A percentile compares a stretch with the other conserved stretches of the same genome.
These are phyloP conservation scores for Macrobrachium rosenbergii DNA, from an alignment of 1,140 invertebrate species.

Conservation along the genomic window DNA sequence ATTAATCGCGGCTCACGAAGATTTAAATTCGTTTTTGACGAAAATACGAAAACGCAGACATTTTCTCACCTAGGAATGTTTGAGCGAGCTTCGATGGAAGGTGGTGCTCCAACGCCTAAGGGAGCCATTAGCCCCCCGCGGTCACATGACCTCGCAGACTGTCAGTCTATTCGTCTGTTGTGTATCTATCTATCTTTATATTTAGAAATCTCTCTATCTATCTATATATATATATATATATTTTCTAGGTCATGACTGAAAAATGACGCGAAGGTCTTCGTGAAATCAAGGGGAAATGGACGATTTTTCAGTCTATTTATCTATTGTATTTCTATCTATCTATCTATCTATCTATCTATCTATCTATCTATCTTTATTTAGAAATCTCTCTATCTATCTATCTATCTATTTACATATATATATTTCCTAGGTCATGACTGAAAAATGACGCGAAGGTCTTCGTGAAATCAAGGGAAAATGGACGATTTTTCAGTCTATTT, in stretches of 20 bases:
- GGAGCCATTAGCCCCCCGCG: not conserved
- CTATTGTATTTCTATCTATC: not conserved
- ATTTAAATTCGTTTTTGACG: too few species aligned
- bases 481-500: too few species aligned
- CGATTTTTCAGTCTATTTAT: too few species aligned
- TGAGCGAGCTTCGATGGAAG: too few species aligned
- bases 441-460: too few species aligned
- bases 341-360: not conserved
- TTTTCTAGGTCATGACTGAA: not conserved
- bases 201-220: not conserved
- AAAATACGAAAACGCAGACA: too few species aligned
- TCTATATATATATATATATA: constrained; percentile 14
- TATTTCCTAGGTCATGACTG: not conserved
- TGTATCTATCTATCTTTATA: constrained; percentile 5
- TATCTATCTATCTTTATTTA: not conserved
- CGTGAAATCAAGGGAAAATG: too few species aligned
- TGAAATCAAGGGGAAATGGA: too few species aligned
- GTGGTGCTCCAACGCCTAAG: not conserved
- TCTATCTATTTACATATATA: constrained; percentile 4
- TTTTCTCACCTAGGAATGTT: too few species aligned
- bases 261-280: too few species aligned
- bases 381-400: constrained; percentile 22
- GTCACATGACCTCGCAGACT: not conserved
- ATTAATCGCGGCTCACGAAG: too few species aligned
- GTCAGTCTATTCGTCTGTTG: not conserved